Base-by-base conservation (phyloP, 2,888 invertebrate species). In the Anaspis maculata region DNA sequence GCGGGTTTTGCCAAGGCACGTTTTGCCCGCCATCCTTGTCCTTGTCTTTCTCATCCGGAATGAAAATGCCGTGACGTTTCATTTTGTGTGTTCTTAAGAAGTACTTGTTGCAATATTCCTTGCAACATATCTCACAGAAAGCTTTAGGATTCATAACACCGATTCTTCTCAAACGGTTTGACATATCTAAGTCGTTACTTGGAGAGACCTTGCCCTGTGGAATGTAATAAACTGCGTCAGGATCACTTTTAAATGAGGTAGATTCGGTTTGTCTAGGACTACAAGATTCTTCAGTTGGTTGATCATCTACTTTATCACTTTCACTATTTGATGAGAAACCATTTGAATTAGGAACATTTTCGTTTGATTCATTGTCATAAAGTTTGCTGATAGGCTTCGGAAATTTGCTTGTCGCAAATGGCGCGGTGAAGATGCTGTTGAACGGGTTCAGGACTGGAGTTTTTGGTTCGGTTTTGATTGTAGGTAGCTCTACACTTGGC, bases 21-120 rank as follows among this genome's bases (percentile, higher is more conserved):
- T 51, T 54, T 7, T 49, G 51, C 61, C 71, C 62, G 26, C 46
- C 32, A 42, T 57, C 60, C 15, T 44, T 42, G 31, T 64, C 64
- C 43, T 58, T 64, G 10, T 64, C 64, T 34, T 68, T 69, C 48
- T 83, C 74, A 59, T 77, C 71, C 2, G 74, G 73, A 32, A 77
- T 66, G 42, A 72, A 74, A 19, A 92, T 81, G 1, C 92, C 92
- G 63, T 96, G 95, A n/a, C 87, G 77, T 61, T 91, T 87, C 68
- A 87, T 81, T 57, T 92, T 89, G 66, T 96, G 96, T 27, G 89
- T 88, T 32, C 88, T 74, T 25, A 96, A 71, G 58, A 92, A 92
- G 60, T 91, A 91, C 63, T 90, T 90, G 61, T 90, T 92, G 62
- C 87, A 89, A 60, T 91, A 91, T 62, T 91, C 90, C 60, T 90